Evolutionary conservation across 1,140 invertebrate genomes (phyloP).

Genomic region (Apis mellifera): Amel_HAv3.1 CM009932.2:15935001-15935500

Average conservation of each 20-base stretch:
- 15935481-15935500: too few species aligned
- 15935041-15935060: neutral
- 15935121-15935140: neutral
- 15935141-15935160: slow-evolving; percentile 40
- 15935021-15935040: neutral
- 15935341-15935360: slow-evolving; percentile 63
- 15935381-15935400: neutral
- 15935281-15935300: slow-evolving; percentile 66
- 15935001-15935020: neutral
- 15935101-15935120: neutral
- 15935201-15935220: slow-evolving; percentile 64
- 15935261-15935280: slow-evolving; percentile 39
- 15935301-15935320: slow-evolving; percentile 68
- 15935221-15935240: slow-evolving; percentile 56
- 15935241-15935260: slow-evolving; percentile 53
- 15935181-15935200: slow-evolving; percentile 68
- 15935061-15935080: neutral
- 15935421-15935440: slow-evolving; percentile 6
- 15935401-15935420: neutral
- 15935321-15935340: slow-evolving; percentile 68
- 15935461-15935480: neutral
- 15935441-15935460: neutral
- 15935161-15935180: slow-evolving; percentile 68
- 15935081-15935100: neutral
- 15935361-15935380: neutral